Conservation (phyloP, 2,797 vertebrate genomes). For the Danio choprae region DNA sequence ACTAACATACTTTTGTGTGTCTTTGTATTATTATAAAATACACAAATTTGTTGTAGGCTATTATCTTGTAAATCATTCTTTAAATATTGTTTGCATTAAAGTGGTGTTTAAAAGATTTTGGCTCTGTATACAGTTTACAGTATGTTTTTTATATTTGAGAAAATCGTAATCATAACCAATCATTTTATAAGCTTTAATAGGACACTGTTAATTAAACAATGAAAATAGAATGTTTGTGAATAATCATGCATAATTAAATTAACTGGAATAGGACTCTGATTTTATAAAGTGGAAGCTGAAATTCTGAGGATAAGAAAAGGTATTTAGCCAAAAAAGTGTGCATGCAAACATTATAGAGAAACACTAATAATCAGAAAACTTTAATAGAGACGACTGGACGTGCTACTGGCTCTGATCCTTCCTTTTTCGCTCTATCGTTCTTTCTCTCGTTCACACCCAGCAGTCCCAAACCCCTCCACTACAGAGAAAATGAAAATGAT, state of each 20-base stretch:
- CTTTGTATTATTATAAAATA: too few species aligned
- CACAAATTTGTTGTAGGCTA: too few species aligned
- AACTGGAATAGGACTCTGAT: background rate
- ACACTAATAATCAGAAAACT: background rate
- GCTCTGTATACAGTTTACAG: too few species aligned
- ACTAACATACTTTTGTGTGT: too few species aligned
- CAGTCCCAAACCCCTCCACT: constrained; percentile 51
- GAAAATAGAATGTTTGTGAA: background rate
- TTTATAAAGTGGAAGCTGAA: background rate
- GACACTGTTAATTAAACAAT: too few species aligned
- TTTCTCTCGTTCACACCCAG: constrained; percentile 60
- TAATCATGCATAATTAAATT: background rate
- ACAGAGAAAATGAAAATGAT: constrained; percentile 75
- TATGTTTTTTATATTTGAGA: too few species aligned
- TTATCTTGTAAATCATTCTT: too few species aligned
- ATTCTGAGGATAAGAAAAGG: background rate
- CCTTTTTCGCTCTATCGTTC: background rate
- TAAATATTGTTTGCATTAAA: too few species aligned
- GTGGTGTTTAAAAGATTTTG: too few species aligned
- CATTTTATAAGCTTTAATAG: too few species aligned
- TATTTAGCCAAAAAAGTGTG: background rate
- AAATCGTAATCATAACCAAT: too few species aligned
- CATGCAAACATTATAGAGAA: background rate
- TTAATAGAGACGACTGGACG: constrained; percentile 23
- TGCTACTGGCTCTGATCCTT: background rate